Evolutionary conservation across 2,113 vertebrate genomes (phyloP).

Genomic region (Aphyosemion australe): DNA sequence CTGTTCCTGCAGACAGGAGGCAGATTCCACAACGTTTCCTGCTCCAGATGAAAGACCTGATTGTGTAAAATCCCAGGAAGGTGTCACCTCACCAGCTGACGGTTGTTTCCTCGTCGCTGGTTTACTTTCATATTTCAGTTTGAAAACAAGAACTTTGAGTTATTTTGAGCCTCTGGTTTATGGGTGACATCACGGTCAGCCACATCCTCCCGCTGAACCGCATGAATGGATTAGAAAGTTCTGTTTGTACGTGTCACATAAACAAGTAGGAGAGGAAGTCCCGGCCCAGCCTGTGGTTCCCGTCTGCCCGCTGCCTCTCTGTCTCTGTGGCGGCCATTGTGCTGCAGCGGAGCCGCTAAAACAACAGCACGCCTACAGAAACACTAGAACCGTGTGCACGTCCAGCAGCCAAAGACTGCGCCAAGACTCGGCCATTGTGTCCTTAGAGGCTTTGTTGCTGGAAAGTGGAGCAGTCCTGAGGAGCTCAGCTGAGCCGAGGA

Average conservation of each 20-base stretch:
- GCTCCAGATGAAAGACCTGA: constrained; percentile 35
- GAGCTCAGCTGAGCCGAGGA: constrained; percentile 20
- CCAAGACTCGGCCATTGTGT: constrained; percentile 44
- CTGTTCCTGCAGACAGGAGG: constrained; percentile 41
- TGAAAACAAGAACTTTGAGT: too few relatives aligned
- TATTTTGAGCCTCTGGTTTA: too few relatives aligned
- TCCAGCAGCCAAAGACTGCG: constrained; percentile 34
- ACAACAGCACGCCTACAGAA: constrained; percentile 68
- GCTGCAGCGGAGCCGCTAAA: constrained; percentile 42
- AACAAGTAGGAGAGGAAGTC: constrained; percentile 60
- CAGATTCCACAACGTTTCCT: constrained; percentile 33
- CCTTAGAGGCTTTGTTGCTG: too few relatives aligned
- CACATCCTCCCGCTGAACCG: constrained; percentile 18
- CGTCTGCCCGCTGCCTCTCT: constrained; percentile 20
- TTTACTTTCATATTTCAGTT: too few relatives aligned
- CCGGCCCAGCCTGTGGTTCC: constrained; percentile 44
- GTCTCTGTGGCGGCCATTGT: constrained; percentile 64
- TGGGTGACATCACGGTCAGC: too few relatives aligned
- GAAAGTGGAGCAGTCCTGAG: constrained; percentile 48
- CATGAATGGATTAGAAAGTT: constrained; percentile 32
- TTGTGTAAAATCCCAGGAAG: background rate
- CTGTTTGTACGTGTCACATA: constrained; percentile 43
- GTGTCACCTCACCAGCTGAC: too few relatives aligned
- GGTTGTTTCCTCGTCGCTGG: too few relatives aligned
- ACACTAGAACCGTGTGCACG: constrained; percentile 36